Evolutionary conservation across 1,140 invertebrate genomes (phyloP), one percentile per base, ranked within the genome.

Genomic region (Caenorhabditis brenneri): DNA sequence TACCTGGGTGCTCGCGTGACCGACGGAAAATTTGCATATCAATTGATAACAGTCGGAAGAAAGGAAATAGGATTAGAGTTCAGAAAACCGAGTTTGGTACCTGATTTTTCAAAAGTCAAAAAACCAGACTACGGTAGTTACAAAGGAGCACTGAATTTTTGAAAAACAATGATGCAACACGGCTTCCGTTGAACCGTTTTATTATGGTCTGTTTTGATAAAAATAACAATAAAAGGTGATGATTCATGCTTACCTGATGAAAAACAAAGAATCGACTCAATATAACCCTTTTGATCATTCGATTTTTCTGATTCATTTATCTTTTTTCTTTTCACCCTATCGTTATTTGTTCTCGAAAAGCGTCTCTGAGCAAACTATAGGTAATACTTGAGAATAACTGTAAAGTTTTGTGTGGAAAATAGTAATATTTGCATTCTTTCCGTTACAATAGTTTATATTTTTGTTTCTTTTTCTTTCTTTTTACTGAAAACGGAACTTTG

Each of bases 341-440:
- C 22, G 33, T 4, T 74, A 15, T 74, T 74, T 74, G 65, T 46
- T 74, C 36, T 74, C 65, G 7, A 36, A 65, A 19, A 46, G 36
- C n/a, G 29, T 29, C 31, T 42, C 27, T 33, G 22, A 15, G 36
- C 36, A 74, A 74, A 74, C 65, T 74, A 39, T 74, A 42, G 15
- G 31, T 31, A 74, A 46, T n/a, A 24, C 65, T 74, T 46, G 36
- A 42, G 10, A 42, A 74, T 36, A 65, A 74, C 36, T 74, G 36
- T 46, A 10, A 74, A 74, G 65, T 74, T 29, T 74, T 74, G 36
- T 15, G 0, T 6, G 24, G 65, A 74, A 74, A 74, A 39, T 74
- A 74, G 65, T 74, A 24, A 12, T 74, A 74, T 74, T 74, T 74
- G n/a, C 58, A 7, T 65, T 16, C 4, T 65, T 65, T 65, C 36